Evolutionary conservation across 2,888 invertebrate species (phyloP), one percentile per base, ranked within the genome.

Genomic region (Emmelina monodactyla): DNA sequence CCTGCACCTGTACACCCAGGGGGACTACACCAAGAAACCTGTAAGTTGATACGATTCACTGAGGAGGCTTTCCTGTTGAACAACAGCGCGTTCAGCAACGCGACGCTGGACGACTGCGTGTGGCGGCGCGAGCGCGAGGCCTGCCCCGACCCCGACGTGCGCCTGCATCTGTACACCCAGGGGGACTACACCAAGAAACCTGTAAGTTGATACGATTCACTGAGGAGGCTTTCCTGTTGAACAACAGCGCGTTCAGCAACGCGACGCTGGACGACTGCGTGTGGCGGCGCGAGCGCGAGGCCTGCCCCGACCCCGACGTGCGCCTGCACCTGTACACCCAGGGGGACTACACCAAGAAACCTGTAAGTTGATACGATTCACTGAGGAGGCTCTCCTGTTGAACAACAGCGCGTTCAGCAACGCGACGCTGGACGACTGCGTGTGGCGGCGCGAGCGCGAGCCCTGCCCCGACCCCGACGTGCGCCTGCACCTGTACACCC

Each of bases 391-490:
- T 0, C 60, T 88, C 1, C 80, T 80, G 38, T 64, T 88, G 6
- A 85, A 88, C 50, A n/a, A n/a, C n/a, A 85, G 82, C 31, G 59
- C 73, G 1, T 81, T 82, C 31, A 55, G 50, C 3, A 88, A 87
- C 51, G 82, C 84, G 1, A 83, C 86, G 0, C 62, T 84, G 29
- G 85, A 86, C 32, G 85, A 89, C 50, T 91, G 91, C 62, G 66
- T 85, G 10, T 89, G 88, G 88, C 70, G 87, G 33, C 81, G 88
- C 10, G 86, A 87, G 36, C 72, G 82, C 28, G 86, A 86, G 45
- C 65, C 76, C n/a, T 91, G 90, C 49, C 89, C 90, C 0, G 89
- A 90, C 59, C 84, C 87, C 1, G 86, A 87, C 34, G 79, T 91
- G 14, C 78, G 79, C 30, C 72, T 86, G 30, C 83, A 85, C 45